Percentiles rank a stretch among this genome's conserved stretches.
These are phyloP conservation scores for Maconellicoccus hirsutus DNA, from an alignment of 1,140 invertebrate species.

Conservation along the genomic window DNA sequence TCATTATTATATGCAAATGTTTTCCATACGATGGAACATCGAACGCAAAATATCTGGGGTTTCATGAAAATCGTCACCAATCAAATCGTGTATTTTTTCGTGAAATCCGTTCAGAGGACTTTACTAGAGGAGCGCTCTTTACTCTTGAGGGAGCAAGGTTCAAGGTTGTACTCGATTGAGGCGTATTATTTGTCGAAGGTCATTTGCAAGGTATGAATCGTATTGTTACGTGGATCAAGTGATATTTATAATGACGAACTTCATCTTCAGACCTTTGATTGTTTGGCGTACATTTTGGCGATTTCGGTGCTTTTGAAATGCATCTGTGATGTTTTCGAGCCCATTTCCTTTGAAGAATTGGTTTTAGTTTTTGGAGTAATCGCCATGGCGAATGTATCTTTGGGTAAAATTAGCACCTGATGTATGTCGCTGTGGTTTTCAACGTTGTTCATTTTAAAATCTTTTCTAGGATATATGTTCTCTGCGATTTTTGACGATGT, in stretches of 20 bases:
- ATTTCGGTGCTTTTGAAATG: conserved; percentile 45
- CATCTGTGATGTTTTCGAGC: conserved; percentile 38
- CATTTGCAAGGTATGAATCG: conserved; percentile 46
- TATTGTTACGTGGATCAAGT: conserved; percentile 14
- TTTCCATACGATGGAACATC: conserved; percentile 39
- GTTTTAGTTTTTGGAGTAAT: conserved; percentile 35
- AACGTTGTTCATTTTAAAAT: background rate
- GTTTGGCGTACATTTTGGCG: conserved; percentile 45
- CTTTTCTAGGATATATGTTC: conserved; percentile 44
- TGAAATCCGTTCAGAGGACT: conserved; percentile 53
- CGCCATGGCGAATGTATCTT: conserved; percentile 37
- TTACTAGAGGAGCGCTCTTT: conserved; percentile 55
- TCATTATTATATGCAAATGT: background rate
- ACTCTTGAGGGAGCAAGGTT: conserved; percentile 50
- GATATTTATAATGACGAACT: conserved; percentile 1
- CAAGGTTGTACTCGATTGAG: conserved; percentile 47
- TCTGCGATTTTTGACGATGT: conserved; percentile 45
- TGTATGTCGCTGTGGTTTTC: no score
- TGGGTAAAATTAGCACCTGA: no score
- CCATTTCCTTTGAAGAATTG: conserved; percentile 33
- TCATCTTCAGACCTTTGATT: conserved; percentile 47
- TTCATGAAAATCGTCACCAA: conserved; percentile 52
- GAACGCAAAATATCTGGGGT: conserved; percentile 59
- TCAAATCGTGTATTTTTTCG: conserved; percentile 56
- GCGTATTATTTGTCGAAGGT: conserved; percentile 61